phyloP scores from a whole-genome alignment of 2,797 vertebrate species.

The Pseudopleuronectes americanus region DNA sequence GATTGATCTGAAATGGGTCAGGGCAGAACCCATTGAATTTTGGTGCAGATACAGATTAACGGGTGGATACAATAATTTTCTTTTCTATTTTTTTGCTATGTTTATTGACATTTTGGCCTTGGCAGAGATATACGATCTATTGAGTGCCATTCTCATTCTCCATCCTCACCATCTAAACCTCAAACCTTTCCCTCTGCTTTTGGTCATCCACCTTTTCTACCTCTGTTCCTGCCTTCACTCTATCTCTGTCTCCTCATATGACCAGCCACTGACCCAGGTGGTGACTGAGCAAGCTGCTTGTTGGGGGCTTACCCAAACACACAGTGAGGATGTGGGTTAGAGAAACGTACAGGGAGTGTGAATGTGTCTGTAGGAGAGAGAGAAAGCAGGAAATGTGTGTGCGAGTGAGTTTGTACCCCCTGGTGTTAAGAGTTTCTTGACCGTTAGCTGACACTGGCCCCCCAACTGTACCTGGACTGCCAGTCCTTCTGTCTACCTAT shows the following conservation, averaged over 20 bases:
- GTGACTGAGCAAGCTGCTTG: constrained; percentile 56
- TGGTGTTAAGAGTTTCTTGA: constrained; percentile 77
- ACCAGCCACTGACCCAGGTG: constrained; percentile 52
- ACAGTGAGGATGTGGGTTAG: constrained; percentile 26
- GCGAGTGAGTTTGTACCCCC: constrained; percentile 69
- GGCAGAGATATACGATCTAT: no score
- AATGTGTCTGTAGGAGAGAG: constrained; percentile 24
- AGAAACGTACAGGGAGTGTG: constrained; percentile 9
- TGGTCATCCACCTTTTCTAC: not conserved
- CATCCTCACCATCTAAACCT: not conserved
- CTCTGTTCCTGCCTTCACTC: constrained; percentile 5
- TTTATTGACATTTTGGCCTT: no score
- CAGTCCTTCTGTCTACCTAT: constrained; percentile 73
- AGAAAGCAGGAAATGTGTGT: constrained; percentile 40
- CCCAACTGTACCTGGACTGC: constrained; percentile 73
- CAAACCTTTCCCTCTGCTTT: not conserved
- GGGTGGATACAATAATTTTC: no score
- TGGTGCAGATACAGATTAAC: no score
- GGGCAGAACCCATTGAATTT: no score
- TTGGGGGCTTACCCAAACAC: constrained; percentile 52
- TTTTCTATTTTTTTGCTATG: no score
- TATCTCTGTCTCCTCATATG: constrained; percentile 25
- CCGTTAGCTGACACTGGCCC: constrained; percentile 78
- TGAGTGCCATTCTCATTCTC: no score
- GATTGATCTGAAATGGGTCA: no score